Conservation (phyloP, 2,797 vertebrate species). For the Euphonia xanthogaster region DNA sequence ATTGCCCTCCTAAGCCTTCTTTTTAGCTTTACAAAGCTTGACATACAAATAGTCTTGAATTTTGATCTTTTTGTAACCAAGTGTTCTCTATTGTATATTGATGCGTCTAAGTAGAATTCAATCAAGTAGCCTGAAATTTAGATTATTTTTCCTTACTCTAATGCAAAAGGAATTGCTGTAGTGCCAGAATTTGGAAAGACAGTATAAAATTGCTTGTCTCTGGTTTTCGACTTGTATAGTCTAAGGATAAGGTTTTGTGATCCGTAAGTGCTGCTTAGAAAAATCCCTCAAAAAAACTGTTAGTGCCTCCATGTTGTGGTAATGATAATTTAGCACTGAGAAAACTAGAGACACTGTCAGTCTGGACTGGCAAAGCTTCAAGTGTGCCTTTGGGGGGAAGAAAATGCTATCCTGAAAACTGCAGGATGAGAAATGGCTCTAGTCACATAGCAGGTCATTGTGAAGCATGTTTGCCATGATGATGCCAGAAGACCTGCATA, state of each 20-base stretch:
- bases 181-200: neutral
- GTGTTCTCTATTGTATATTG: neutral
- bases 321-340: neutral
- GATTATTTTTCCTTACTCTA: neutral
- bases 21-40: neutral
- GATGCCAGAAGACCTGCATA: neutral
- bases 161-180: neutral
- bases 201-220: neutral
- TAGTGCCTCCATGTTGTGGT: neutral
- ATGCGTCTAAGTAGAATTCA: neutral
- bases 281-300: neutral
- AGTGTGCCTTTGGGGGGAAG: neutral
- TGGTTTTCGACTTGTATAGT: neutral
- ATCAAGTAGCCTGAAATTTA: neutral
- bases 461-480: neutral
- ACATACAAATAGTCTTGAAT: neutral
- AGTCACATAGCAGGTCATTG: neutral
- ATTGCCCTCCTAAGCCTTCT: neutral
- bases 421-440: neutral
- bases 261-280: accelerated
- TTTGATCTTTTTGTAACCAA: neutral
- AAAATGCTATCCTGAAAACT: neutral
- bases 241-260: neutral
- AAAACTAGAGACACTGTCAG: neutral
- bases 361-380: neutral